Conservation (phyloP, 2,113 vertebrate species). For the Willisornis vidua region DNA sequence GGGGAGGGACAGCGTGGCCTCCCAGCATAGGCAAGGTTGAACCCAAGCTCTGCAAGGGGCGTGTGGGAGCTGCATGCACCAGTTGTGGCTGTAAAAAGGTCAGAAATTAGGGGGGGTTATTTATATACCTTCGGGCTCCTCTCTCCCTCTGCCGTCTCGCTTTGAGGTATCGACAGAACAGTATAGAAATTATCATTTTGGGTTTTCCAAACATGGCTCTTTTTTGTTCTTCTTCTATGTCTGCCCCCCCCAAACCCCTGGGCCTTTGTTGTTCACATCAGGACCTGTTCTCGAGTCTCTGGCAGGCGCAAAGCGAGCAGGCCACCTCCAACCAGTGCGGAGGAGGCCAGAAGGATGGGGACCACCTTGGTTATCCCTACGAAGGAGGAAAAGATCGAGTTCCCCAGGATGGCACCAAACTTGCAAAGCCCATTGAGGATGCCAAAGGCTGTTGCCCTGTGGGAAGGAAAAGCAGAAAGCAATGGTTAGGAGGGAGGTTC, state of each 20-base stretch:
- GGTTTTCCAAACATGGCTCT: not conserved
- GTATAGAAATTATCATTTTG: not conserved
- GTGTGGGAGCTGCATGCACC: constrained; percentile 37
- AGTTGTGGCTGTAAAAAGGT: not conserved
- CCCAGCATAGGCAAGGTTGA: not conserved
- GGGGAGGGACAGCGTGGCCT: not conserved
- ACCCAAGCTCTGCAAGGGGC: constrained; percentile 22
- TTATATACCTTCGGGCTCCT: not conserved
- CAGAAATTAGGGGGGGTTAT: constrained; percentile 14
- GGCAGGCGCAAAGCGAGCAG: constrained; percentile 91
- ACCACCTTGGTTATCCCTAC: constrained; percentile 93
- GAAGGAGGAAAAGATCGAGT: constrained; percentile 94
- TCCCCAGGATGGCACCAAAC: constrained; percentile 91
- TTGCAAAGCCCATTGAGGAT: constrained; percentile 93
- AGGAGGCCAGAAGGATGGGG: constrained; percentile 93
- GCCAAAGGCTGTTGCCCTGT: constrained; percentile 92
- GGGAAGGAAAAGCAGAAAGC: constrained; percentile 28
- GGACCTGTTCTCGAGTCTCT: constrained; percentile 93
- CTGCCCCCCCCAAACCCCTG: not conserved
- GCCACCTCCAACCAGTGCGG: constrained; percentile 89
- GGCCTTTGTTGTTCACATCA: constrained; percentile 79
- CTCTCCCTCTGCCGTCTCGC: not conserved
- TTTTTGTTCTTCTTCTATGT: not conserved
- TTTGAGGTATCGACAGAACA: not conserved
- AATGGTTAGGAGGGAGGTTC: not conserved